Percentiles rank a stretch among this genome's conserved stretches.
Evolutionary conservation across 2,888 invertebrate species (phyloP).

Genomic region (Philhelius pedissequus): DNA sequence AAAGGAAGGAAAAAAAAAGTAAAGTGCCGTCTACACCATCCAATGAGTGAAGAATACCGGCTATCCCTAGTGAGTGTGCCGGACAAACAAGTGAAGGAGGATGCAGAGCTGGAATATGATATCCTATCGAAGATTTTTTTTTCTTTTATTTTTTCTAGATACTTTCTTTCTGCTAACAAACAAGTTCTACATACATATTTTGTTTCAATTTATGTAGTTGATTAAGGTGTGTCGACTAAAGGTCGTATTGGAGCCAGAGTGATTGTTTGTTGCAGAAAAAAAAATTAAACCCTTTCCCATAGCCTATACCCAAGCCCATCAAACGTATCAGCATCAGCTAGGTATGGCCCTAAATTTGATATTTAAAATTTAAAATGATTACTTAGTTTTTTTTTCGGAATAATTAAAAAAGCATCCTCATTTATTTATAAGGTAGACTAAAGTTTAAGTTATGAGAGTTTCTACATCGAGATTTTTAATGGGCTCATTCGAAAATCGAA

Average conservation of each 20-base stretch:
- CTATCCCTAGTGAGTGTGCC: constrained; percentile 20
- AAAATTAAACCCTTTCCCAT: neutral
- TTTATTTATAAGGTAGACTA: no score
- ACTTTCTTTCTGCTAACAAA: constrained; percentile 44
- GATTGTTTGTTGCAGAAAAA: neutral
- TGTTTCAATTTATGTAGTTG: neutral
- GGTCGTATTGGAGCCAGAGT: constrained; percentile 4
- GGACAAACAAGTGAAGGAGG: constrained; percentile 20
- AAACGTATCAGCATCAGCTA: neutral
- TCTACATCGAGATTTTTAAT: no score
- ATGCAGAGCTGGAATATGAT: constrained; percentile 45
- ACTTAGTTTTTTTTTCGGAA: no score
- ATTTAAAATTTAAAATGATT: no score
- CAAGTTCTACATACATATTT: constrained; percentile 15
- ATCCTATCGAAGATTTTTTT: neutral
- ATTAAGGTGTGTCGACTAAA: constrained; percentile 44
- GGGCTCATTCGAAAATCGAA: no score
- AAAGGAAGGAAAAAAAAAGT: neutral
- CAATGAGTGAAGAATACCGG: constrained; percentile 21
- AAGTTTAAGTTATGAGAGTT: no score
- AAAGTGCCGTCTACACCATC: constrained; percentile 33
- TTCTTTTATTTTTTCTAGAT: neutral
- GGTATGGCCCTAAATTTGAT: no score
- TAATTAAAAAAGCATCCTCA: no score
- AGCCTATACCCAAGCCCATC: no score